Evolutionary conservation across 2,113 vertebrate species (phyloP), one percentile per base, ranked within the genome.

Genomic region (Polypterus bichir): DNA sequence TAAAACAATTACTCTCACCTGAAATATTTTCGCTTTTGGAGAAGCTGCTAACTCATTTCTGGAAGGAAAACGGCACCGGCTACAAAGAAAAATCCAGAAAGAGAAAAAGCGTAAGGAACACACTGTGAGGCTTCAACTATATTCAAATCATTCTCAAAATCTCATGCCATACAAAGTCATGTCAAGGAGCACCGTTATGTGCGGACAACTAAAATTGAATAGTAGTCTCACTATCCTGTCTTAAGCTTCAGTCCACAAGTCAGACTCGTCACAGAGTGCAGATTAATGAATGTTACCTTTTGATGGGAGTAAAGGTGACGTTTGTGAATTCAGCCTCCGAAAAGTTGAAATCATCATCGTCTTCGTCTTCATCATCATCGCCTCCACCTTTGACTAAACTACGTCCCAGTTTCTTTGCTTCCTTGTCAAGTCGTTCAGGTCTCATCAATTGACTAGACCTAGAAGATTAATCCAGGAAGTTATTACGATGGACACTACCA

Each of bases 261-360:
- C 47, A 49, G 59, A 2, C 6, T 46, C 9, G 4, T 7, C 49
- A n/a, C 45, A 46, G 27, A 47, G 9, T 47, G 27, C 27, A 27
- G 27, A 27, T 27, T 27, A 27, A 27, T 27, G 1, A 27, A 27
- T 27, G 8, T 63, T 77, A 93, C 93, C 93, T 98, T 65, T 84
- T 83, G 68, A 96, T 81, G 46, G 85, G 82, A 11, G 88, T 93
- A 68, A 92, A 88, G 62, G 81, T 75, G 4, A 92, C 66, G 9
- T 86, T 84, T 0, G 74, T 79, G 54, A 79, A 71, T 49, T 92
- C 91, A 70, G 87, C 54, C 9, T 95, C 90, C 5, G 85, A 75
- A 8, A 85, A 66, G 5, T 94, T 88, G 0, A 75, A 83, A 70
- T 91, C 83, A 54, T 92, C 89, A 46, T 85, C 81, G 10, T 83